These are phyloP conservation scores for Myiotriccus ornatus DNA, from an alignment of 2,797 vertebrate genomes.

Conservation along the genomic window DNA sequence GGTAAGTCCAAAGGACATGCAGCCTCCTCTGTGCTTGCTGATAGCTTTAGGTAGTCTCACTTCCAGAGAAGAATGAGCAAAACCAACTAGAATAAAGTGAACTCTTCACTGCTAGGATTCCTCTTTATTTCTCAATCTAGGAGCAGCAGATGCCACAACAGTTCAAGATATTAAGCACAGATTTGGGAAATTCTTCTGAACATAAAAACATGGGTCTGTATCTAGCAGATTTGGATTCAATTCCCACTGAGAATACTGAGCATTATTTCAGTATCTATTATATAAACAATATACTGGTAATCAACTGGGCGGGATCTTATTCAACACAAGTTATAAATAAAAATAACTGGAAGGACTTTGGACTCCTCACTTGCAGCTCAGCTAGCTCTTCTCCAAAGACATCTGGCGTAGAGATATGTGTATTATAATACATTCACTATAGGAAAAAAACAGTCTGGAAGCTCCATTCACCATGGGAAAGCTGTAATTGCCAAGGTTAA, in stretches of 20 bases:
- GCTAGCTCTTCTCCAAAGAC: background rate
- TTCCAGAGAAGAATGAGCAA: background rate
- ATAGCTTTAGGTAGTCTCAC: background rate
- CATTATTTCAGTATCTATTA: background rate
- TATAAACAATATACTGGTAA: background rate
- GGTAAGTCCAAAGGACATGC: rapidly evolving
- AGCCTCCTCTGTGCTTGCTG: background rate
- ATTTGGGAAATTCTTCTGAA: background rate
- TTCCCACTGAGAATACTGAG: background rate
- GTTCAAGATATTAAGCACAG: background rate
- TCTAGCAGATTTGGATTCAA: background rate
- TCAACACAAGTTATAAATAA: background rate
- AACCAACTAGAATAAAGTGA: background rate
- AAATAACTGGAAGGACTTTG: background rate
- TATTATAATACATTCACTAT: background rate
- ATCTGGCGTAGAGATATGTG: rapidly evolving
- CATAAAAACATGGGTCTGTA: background rate
- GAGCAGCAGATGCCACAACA: background rate
- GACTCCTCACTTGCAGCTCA: background rate
- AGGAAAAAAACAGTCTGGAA: background rate
- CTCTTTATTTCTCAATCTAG: background rate
- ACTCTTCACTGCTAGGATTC: background rate
- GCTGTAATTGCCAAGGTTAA: slow-evolving; percentile 16
- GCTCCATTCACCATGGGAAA: slow-evolving; percentile 9
- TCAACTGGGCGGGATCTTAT: background rate